Evolutionary conservation across 1,140 invertebrate genomes (phyloP), one percentile per base, ranked within the genome.

Genomic region (Oedothorax gibbosus): DNA sequence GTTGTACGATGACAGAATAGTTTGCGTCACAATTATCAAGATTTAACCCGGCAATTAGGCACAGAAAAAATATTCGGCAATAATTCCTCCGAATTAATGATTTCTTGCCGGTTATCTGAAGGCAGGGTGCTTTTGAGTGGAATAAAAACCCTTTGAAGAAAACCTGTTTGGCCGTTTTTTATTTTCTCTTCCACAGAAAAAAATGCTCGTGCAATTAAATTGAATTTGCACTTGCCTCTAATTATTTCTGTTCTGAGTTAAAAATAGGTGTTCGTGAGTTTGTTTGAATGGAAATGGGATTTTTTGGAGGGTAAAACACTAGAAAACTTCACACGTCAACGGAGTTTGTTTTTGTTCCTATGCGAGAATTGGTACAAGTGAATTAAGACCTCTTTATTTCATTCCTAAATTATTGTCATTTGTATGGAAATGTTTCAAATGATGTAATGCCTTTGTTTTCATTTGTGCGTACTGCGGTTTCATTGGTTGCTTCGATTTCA

Each of bases 11-110:
- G 72, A 75, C 72, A 75, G 72, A 57, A 60, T 50, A 75, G 72
- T 75, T 75, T 75, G 72, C 56, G 7, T 60, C 72, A 75, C 72
- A 73, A 57, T 75, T 75, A 75, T 75, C 72, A 75, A 75, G 56
- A 51, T 35, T 75, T 56, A 75, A 75, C 54, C 35, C 35, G 56
- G 53, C 72, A 75, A 75, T 75, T 75, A 75, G 21, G 53, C 53
- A 73, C 15, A 54, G 21, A 53, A 49, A n/a, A 71, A 51, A 56
- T 49, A 60, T 11, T 49, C 49, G 49, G 56, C 54, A 75, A 60
- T 75, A 75, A 75, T 75, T 75, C 53, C 35, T 5, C 35, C 3
- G 49, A 75, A 75, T 75, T 75, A 75, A 75, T 75, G 72, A 75
- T 75, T 75, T 75, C 72, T 57, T 35, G 53, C 21, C 49, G 60